Conservation (phyloP, 2,888 invertebrate species). For the Lycophotia porphyrea region DNA sequence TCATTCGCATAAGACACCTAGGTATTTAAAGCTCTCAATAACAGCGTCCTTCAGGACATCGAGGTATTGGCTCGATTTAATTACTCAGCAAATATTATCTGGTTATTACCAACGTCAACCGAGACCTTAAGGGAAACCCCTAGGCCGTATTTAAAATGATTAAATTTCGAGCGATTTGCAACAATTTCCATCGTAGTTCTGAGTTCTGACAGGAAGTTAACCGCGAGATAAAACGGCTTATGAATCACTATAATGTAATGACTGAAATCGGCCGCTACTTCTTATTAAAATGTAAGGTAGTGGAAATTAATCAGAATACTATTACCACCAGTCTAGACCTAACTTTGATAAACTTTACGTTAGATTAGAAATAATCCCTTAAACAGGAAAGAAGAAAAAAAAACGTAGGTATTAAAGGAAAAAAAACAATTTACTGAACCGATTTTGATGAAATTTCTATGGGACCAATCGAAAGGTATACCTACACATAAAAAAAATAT, state of each 20-base stretch:
- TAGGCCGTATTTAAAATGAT: constrained; percentile 20
- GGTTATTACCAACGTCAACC: constrained; percentile 41
- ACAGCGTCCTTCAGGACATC: constrained; percentile 54
- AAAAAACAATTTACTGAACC: too few species aligned
- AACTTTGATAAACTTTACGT: background rate
- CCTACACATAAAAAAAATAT: too few species aligned
- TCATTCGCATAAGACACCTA: constrained; percentile 56
- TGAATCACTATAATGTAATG: constrained; percentile 42
- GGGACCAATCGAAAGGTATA: too few species aligned
- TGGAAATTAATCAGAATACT: constrained; percentile 2
- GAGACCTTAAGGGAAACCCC: constrained; percentile 51
- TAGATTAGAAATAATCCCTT: background rate
- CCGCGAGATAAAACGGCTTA: constrained; percentile 26
- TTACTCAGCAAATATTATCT: constrained; percentile 44
- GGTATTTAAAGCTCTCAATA: constrained; percentile 42
- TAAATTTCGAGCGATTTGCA: constrained; percentile 25
- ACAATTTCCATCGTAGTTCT: constrained; percentile 30
- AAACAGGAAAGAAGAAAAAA: background rate
- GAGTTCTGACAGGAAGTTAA: constrained; percentile 31
- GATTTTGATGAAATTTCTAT: too few species aligned
- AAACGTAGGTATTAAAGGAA: too few species aligned
- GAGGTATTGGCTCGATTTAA: constrained; percentile 32
- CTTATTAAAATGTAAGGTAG: constrained; percentile 5
- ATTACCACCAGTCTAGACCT: background rate
- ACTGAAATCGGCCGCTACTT: constrained; percentile 28